A percentile compares a stretch with the other conserved stretches of the same genome.
Evolutionary conservation across 2,888 invertebrate species (phyloP).

Genomic region (Himalopsyche japonica): DNA sequence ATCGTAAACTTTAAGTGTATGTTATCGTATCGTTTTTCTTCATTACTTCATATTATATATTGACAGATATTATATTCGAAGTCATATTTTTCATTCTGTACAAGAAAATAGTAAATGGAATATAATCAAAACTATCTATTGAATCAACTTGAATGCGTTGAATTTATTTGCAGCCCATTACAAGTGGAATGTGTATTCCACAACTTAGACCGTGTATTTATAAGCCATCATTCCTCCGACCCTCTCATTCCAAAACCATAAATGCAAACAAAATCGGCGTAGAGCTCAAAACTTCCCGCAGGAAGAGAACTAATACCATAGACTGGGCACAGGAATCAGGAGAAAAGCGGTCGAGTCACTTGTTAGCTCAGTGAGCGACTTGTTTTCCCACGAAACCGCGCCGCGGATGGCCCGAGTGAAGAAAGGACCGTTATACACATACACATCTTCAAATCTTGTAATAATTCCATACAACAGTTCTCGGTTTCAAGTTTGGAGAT

Average conservation of each 20-base stretch:
- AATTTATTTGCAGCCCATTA: not conserved
- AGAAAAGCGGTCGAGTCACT: not conserved
- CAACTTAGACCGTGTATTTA: not conserved
- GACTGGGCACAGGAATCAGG: not conserved
- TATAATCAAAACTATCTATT: not conserved
- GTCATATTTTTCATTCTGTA: too few species aligned
- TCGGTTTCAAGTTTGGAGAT: constrained; percentile 40
- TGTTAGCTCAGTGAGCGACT: constrained; percentile 22
- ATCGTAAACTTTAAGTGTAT: too few species aligned
- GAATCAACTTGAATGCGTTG: not conserved
- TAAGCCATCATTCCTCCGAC: not conserved
- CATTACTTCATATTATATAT: too few species aligned
- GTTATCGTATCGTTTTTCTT: too few species aligned
- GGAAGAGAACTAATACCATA: not conserved
- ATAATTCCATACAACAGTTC: constrained; percentile 38
- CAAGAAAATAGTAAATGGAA: not conserved
- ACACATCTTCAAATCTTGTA: constrained; percentile 34
- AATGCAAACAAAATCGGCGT: constrained; percentile 19
- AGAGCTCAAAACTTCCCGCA: constrained; percentile 14
- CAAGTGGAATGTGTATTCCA: not conserved
- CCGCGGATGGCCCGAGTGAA: constrained; percentile 6
- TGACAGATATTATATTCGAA: too few species aligned
- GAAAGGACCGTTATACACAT: constrained; percentile 27
- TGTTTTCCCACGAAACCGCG: not conserved
- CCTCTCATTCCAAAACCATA: not conserved